phyloP scores from a whole-genome alignment of 1,140 invertebrate genomes.

The Drosophila pallidifrons region DNA sequence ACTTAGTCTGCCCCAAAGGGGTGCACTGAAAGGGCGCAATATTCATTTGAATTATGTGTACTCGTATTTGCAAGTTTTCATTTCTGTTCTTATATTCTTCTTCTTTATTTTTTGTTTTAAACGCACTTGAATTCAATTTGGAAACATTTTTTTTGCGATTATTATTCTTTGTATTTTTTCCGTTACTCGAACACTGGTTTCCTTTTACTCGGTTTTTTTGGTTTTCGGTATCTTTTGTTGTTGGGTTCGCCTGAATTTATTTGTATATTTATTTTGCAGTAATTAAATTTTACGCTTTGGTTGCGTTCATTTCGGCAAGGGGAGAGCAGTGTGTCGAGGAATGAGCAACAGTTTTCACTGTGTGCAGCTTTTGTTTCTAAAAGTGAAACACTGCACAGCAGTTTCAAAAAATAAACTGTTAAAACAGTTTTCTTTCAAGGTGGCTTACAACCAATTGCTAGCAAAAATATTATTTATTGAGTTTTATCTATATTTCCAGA shows the following conservation, averaged over 20 bases:
- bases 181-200: conserved; percentile 5
- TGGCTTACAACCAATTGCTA: not conserved
- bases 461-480: not conserved
- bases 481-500: not conserved
- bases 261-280: conserved; percentile 77
- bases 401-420: not conserved
- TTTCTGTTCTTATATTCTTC: not conserved
- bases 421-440: not conserved
- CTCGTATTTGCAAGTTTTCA: not conserved
- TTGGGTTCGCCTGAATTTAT: conserved; percentile 64
- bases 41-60: conserved; percentile 27
- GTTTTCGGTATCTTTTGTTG: conserved; percentile 59
- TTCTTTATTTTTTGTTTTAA: not conserved
- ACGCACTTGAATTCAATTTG: conserved; percentile 5
- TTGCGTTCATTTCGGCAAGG: conserved; percentile 35
- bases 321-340: not conserved
- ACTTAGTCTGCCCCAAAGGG: not conserved
- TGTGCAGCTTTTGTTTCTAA: conserved; percentile 41
- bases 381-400: not conserved
- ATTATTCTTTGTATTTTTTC: conserved; percentile 17
- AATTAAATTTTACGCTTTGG: conserved; percentile 82
- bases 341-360: not conserved
- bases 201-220: conserved; percentile 26
- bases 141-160: conserved; percentile 8
- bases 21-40: not conserved